These are phyloP conservation scores for Ataeniobius toweri DNA, from an alignment of 2,797 vertebrate species.

Conservation along the genomic window DNA sequence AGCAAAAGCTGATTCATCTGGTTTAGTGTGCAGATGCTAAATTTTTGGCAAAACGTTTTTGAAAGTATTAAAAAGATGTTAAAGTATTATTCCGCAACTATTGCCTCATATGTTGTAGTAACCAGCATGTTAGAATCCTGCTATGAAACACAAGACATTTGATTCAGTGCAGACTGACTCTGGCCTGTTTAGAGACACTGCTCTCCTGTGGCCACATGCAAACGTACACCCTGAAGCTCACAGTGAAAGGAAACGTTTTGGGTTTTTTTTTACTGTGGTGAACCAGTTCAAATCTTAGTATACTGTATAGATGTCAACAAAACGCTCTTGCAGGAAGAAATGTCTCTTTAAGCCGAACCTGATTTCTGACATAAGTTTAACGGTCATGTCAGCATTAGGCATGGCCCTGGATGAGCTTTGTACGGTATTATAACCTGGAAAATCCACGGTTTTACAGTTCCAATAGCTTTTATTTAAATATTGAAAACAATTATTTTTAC, in stretches of 20 bases:
- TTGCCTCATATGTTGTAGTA: too few relatives aligned
- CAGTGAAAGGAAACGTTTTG: not conserved
- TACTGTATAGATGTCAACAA: not conserved
- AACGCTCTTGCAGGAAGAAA: not conserved
- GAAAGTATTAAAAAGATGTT: not conserved
- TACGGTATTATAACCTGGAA: not conserved
- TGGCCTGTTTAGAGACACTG: constrained; percentile 45
- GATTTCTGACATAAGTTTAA: not conserved
- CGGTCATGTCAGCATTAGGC: too few relatives aligned
- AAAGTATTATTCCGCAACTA: not conserved
- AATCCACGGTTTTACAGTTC: not conserved
- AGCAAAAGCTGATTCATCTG: not conserved
- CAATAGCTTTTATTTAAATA: not conserved
- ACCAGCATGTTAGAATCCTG: not conserved
- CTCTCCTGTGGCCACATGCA: constrained; percentile 57
- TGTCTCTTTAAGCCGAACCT: not conserved
- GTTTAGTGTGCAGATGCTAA: not conserved
- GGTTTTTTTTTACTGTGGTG: too few relatives aligned
- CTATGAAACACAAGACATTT: constrained; percentile 6
- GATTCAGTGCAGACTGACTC: not conserved
- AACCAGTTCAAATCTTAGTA: too few relatives aligned
- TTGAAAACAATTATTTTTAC: not conserved
- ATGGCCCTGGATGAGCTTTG: not conserved
- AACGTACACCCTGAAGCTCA: not conserved
- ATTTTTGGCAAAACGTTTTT: not conserved